Conservation (phyloP, 2,797 vertebrate species). For the Sebastes nivosus region DNA sequence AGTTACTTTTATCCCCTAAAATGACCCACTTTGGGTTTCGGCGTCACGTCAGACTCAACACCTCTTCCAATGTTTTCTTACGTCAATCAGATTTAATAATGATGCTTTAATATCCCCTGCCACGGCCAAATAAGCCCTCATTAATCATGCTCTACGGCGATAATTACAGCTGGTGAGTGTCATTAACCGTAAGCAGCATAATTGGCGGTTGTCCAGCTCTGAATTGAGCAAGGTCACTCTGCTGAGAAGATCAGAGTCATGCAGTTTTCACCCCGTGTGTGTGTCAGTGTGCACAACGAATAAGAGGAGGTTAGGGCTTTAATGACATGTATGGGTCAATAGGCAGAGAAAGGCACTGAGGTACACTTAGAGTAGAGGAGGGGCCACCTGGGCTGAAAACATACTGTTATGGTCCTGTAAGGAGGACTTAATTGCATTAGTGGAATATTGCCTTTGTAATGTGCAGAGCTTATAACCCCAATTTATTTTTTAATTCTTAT, state of each 20-base stretch:
- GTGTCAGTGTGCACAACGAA: background rate
- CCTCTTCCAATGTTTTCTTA: slow-evolving; percentile 3
- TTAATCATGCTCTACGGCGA: slow-evolving; percentile 52
- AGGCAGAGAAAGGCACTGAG: background rate
- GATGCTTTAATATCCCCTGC: slow-evolving; percentile 14
- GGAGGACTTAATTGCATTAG: background rate
- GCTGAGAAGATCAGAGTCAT: slow-evolving; percentile 11
- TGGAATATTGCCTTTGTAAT: background rate
- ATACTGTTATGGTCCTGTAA: background rate
- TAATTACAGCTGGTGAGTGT: slow-evolving; percentile 54
- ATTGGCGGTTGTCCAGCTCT: slow-evolving; percentile 48
- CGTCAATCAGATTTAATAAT: slow-evolving; percentile 42
- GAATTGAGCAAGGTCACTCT: slow-evolving; percentile 52
- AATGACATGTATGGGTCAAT: slow-evolving; percentile 21
- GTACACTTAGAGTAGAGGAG: background rate
- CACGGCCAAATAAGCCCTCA: slow-evolving; percentile 19
- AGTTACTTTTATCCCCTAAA: background rate
- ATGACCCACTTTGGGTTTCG: slow-evolving; percentile 9
- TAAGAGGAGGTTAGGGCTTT: slow-evolving; percentile 16
- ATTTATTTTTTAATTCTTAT: background rate
- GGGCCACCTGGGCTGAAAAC: background rate
- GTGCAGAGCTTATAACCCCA: background rate
- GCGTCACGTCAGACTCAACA: background rate
- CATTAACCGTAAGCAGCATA: slow-evolving; percentile 51
- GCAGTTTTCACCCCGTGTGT: background rate